Base-by-base conservation (phyloP, 2,888 invertebrate species). In the Leptarthrus brevirostris region DNA sequence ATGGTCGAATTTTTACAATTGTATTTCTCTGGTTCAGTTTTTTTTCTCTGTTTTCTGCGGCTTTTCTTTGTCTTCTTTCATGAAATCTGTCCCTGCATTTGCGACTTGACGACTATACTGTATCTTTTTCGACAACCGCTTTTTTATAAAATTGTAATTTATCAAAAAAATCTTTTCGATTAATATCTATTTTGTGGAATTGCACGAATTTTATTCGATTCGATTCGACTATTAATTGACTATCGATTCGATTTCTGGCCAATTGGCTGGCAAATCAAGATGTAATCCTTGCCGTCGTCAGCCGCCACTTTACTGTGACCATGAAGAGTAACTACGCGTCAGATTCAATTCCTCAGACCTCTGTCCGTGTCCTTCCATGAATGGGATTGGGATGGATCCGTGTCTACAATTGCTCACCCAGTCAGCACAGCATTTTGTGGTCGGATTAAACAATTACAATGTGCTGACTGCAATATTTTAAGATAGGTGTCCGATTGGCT, bases 11-110 rank as follows among this genome's bases (percentile, higher is more conserved):
- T 58, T 58, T 36, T 58, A 58, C 58, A 36, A 58, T 58, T 58
- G 58, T 58, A 58, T 58, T 58, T 30, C 58, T 58, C 24, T 58
- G 30, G 14, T 34, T 14, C 18, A 18, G 18, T 30, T 56, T 34
- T 58, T 34, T n/a, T n/a, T n/a, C n/a, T n/a, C n/a, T n/a, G n/a
- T n/a, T n/a, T 58, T 58, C 36, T 34, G 36, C 30, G 30, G 30
- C 34, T 58, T 58, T 58, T 58, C 36, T 58, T 36, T 58, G 58
- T 58, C 34, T n/a, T n/a, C n/a, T 58, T 34, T 58, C 34, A 58
- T 58, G 30, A 16, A 36, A 34, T 58, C 18, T 58, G 54, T 24
- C 30, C 8, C 30, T 30, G 30, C 4, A 30, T 30, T 8, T 30
- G n/a, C n/a, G n/a, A n/a, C n/a, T n/a, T n/a, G n/a, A n/a, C n/a